A percentile compares a stretch with the other conserved stretches of the same genome.
These are phyloP conservation scores for Cygnus atratus DNA, from an alignment of 2,113 vertebrate species.

Conservation along the genomic window DNA sequence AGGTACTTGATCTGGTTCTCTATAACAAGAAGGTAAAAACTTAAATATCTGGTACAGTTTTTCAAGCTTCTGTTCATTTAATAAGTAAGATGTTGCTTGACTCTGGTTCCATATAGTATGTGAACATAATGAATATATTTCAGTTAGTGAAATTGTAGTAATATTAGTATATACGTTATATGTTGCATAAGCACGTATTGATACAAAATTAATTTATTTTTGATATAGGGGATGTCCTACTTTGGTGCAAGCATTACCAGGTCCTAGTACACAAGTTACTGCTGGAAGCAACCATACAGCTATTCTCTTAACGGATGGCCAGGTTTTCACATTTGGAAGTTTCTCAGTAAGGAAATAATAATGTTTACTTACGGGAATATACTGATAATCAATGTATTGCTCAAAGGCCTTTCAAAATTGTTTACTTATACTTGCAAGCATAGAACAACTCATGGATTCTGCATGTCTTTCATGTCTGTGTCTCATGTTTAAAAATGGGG, in stretches of 20 bases:
- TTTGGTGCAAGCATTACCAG: conserved; percentile 92
- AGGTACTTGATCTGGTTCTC: background rate
- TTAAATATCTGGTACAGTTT: background rate
- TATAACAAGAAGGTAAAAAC: background rate
- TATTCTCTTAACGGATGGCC: conserved; percentile 92
- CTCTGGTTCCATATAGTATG: background rate
- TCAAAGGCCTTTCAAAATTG: background rate
- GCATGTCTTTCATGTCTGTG: background rate
- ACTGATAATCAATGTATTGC: conserved; percentile 1
- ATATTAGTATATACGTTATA: background rate
- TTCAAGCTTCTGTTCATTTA: background rate
- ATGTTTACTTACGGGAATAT: background rate
- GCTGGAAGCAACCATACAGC: conserved; percentile 99
- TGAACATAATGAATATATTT: background rate
- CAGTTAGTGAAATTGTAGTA: background rate
- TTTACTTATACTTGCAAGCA: background rate
- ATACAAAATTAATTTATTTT: conserved; percentile 55
- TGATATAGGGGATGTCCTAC: conserved; percentile 90
- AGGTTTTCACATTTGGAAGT: conserved; percentile 98
- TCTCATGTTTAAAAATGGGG: background rate
- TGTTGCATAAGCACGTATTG: background rate
- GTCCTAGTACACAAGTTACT: conserved; percentile 92
- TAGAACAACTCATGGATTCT: background rate
- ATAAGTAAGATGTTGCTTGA: background rate
- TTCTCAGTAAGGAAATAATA: conserved; percentile 89